Base-by-base conservation (phyloP, 2,113 vertebrate species). In the Regulus satrapa region DNA sequence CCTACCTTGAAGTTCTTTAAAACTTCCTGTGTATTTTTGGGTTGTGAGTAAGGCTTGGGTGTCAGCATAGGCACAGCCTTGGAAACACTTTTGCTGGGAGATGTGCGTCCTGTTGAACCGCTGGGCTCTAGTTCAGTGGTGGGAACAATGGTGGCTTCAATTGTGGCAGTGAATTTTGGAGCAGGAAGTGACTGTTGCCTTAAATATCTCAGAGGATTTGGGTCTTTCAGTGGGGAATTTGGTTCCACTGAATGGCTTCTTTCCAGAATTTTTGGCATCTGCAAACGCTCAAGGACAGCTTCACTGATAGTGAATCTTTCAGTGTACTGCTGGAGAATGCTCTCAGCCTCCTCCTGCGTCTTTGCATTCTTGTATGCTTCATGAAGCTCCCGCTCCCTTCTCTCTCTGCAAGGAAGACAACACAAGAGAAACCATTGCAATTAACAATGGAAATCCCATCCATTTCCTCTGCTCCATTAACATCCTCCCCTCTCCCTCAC, bases 261-360 rank as follows among this genome's bases (percentile, higher is more conserved):
- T 95, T 99, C 99, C 96, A 99, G 97, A 38, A 99, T 98, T 98
- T 98, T 99, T 96, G 99, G 99, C 96, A 99, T 98, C 97, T 99
- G 98, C 91, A 99, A 95, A 85, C 98, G 98, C 83, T 99, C 99
- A 5, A 99, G 98, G 56, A 99, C 98, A 9, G 98, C 96, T 95
- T 99, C 99, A 9, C 99, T 99, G 98, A 99, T 99, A 94, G 99
- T 99, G 97, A 99, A 99, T 49, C 99, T 98, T 96, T 99, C 99
- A 3, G 99, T 99, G 86, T 99, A 99, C 68, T 98, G 98, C 15
- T 99, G 98, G 19, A 99, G 98, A 61, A 99, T 98, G 26, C 93
- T 89, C 3, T 99, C 98, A 0, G 99, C 99, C 95, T 99, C 99
- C 80, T 99, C 99, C 10, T 98, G 98, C 5, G 98, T 98, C 82